Base-by-base conservation (phyloP, 2,797 vertebrate species). In the Acomys russatus region DNA sequence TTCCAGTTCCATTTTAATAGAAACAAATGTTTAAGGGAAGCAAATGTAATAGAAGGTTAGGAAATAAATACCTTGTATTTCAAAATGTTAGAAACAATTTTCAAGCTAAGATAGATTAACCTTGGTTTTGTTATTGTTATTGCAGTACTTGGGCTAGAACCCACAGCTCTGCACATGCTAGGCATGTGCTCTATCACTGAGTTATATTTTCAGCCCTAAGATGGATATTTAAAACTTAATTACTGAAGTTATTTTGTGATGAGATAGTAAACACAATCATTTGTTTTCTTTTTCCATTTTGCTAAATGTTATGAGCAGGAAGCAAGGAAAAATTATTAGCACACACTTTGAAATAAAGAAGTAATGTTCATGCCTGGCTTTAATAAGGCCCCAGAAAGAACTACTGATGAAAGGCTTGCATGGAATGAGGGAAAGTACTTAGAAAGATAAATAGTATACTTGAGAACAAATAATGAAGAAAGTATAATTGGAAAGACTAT, bases 401-500 rank as follows among this genome's bases (percentile, higher is more conserved):
- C 93, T 91, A 20, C 71, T 92, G 86, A 90, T 82, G 71, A 94
- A 95, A 97, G 88, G 76, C 71, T 80, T 91, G 73, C 94, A 59
- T 70, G 93, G 95, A 94, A 79, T 96, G 96, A 95, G 94, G n/a
- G 25, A 85, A 95, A 92, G 44, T 95, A 51, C 71, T 97, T 97
- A 92, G 25, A 96, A 96, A 97, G 92, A 97, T 95, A 88, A 96
- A 96, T 94, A 91, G 83, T 85, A 90, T 94, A 95, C 95, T 97
- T 79, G 56, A 94, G 88, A 71, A 96, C 82, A 92, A 88, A 90
- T 86, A 96, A 91, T 87, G 90, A 96, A 96, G 83, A 93, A 97
- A 87, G 76, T 82, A 79, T 97, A 97, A 97, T 97, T 97, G 91
- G 94, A 95, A 94, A 96, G 93, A 96, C 94, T 96, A 94, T 97